Evolutionary conservation across 2,113 vertebrate species (phyloP), one percentile per base, ranked within the genome.

Genomic region (Penelope pileata): DNA sequence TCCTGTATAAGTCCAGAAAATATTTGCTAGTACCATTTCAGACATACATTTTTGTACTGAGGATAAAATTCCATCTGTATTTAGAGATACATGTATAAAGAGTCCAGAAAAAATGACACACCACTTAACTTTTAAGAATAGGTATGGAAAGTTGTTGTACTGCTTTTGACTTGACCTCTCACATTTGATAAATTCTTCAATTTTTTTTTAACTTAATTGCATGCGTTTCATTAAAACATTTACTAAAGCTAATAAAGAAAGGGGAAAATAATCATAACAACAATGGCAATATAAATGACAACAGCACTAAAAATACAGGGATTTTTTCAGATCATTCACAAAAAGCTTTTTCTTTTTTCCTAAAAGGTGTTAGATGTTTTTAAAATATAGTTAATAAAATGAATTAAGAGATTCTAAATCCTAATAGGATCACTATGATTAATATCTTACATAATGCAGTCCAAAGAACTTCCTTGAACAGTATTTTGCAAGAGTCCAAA

Each of bases 231-330:
- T 76, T 50, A 59, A 59, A 7, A 48, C 1, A 42, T 62, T 60
- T 89, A 53, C 23, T 78, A 40, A 83, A 79, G 82, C 47, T 9
- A 62, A 6, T 17, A 51, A 80, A 47, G 3, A 17, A 51, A 78
- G 3, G 6, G 1, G 6, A 8, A 58, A 50, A 30, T 0, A 1
- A 58, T 62, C 24, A 2, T 38, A 32, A 42, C 43, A 76, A 4
- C 34, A 43, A n/a, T 6, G 48, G 0, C 7, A 77, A 43, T 68
- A 64, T 26, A 3, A 90, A 62, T 54, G 80, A 45, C 3, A 73
- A 24, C 10, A n/a, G 0, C 2, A 77, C 50, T 84, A 24, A 14
- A 81, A 76, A 68, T n/a, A 2, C 2, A 56, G 5, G n/a, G n/a
- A 29, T 29, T 7, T 22, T 62, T 73, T 90, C 51, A 16, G 12